Evolutionary conservation across 2,888 invertebrate genomes (phyloP), one percentile per base, ranked within the genome.

Genomic region (Torymus tubicola): DNA sequence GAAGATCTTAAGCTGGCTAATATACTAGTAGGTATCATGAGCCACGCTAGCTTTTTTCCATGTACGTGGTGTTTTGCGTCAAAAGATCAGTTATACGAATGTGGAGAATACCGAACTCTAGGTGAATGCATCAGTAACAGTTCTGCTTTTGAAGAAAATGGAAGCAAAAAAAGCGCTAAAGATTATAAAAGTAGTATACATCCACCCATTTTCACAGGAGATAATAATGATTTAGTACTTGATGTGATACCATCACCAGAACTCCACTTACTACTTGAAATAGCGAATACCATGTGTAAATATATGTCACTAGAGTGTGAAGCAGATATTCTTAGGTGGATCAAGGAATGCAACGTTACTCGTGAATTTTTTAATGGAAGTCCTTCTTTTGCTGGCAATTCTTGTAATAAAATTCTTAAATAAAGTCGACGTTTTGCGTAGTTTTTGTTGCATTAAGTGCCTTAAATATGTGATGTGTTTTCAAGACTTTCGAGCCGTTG

Each of bases 21-120:
- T 52, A 68, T 68, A 42, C 24, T 68, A 55, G 24, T 53, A 52
- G 68, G 68, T 50, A 68, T 68, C 18, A 68, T 55, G 68, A 52
- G 21, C 18, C 55, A 68, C 24, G 55, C 53, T 16, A 55, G 68
- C 24, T 21, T 18, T 18, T 68, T 42, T 52, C 52, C 68, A 14
- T 68, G 55, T 68, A 68, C 68, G 18, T 68, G 68, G 68, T 68
- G n/a, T 55, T 52, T 53, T 21, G 53, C 68, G 12, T 16, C 52
- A 18, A 21, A 52, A 55, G 16, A 16, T 55, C 31, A 68, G 53
- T 53, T 68, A n/a, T 14, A 68, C 24, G 18, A 5, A 68, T 52
- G 52, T 53, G 24, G 18, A 16, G 16, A n/a, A 21, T 55, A 4
- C 13, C n/a, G 68, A 52, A 68, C 68, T n/a, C 52, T 68, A 53